These are phyloP conservation scores for Empis livida DNA, from an alignment of 2,888 invertebrate species.

Conservation along the genomic window DNA sequence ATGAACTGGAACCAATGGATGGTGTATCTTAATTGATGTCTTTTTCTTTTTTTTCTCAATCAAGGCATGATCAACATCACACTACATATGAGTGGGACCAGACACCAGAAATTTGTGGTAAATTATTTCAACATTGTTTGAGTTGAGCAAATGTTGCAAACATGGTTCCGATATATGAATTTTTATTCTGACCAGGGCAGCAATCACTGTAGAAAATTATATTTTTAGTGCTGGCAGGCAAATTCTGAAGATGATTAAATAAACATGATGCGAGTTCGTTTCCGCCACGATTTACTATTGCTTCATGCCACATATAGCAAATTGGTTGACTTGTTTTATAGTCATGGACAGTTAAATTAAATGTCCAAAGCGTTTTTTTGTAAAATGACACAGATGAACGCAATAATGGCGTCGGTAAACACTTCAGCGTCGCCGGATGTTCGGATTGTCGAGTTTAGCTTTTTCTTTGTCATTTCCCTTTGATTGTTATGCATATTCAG, in stretches of 20 bases:
- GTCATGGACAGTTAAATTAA: constrained; percentile 10
- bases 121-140: constrained; percentile 1
- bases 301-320: constrained; percentile 14
- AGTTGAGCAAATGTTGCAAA: background rate
- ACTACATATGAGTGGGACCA: constrained; percentile 6
- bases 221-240: background rate
- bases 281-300: constrained; percentile 10
- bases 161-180: background rate
- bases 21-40: background rate
- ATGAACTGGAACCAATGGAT: constrained; percentile 9
- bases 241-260: constrained; percentile 6
- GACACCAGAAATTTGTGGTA: constrained; percentile 5
- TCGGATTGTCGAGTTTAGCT: background rate
- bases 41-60: background rate
- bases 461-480: background rate
- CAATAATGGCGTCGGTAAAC: constrained; percentile 11
- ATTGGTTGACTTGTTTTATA: constrained; percentile 7
- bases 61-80: constrained; percentile 1
- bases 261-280: constrained; percentile 12
- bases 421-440: constrained; percentile 8
- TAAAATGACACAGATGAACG: constrained; percentile 10
- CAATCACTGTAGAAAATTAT: background rate
- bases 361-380: constrained; percentile 12
- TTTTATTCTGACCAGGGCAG: background rate
- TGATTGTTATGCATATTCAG: background rate